Conservation (phyloP, 2,888 invertebrate genomes). For the Hydriomena furcata region DNA sequence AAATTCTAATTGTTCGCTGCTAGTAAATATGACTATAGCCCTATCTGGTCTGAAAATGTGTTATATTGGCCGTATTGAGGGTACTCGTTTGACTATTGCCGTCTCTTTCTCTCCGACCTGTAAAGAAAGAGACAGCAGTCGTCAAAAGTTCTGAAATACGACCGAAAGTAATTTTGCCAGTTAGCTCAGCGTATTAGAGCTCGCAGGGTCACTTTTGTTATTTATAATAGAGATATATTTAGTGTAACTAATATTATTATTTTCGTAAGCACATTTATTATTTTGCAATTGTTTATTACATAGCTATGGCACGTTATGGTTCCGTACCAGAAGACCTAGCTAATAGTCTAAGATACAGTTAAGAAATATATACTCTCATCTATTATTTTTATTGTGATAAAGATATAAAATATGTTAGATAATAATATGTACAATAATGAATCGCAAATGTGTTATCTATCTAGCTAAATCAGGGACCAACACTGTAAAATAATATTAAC, state of each 20-base stretch:
- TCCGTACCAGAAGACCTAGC: background rate
- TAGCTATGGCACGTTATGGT: slow-evolving; percentile 14
- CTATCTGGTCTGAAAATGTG: slow-evolving; percentile 3
- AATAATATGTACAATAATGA: too few species aligned
- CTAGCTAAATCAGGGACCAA: too few species aligned
- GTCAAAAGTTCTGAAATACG: background rate
- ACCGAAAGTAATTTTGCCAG: slow-evolving; percentile 12
- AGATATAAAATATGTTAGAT: too few species aligned
- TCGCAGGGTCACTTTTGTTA: slow-evolving; percentile 29
- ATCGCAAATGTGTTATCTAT: too few species aligned
- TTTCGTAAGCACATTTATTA: slow-evolving; percentile 27
- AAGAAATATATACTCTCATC: too few species aligned
- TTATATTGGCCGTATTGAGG: background rate
- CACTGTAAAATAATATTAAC: too few species aligned
- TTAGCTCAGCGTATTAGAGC: slow-evolving; percentile 17
- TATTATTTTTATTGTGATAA: too few species aligned
- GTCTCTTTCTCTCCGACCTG: background rate
- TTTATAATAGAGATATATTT: slow-evolving; percentile 38
- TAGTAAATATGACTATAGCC: slow-evolving; percentile 4
- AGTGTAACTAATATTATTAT: slow-evolving; percentile 34
- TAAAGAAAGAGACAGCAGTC: slow-evolving; percentile 1
- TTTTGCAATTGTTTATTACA: slow-evolving; percentile 23
- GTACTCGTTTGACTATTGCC: background rate
- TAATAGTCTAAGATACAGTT: too few species aligned
- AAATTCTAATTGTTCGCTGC: background rate